Evolutionary conservation across 92 coral and sea anemone genomes (phyloP), one percentile per base, ranked within the genome.

Genomic region (Epizoanthus illoricatus): DNA sequence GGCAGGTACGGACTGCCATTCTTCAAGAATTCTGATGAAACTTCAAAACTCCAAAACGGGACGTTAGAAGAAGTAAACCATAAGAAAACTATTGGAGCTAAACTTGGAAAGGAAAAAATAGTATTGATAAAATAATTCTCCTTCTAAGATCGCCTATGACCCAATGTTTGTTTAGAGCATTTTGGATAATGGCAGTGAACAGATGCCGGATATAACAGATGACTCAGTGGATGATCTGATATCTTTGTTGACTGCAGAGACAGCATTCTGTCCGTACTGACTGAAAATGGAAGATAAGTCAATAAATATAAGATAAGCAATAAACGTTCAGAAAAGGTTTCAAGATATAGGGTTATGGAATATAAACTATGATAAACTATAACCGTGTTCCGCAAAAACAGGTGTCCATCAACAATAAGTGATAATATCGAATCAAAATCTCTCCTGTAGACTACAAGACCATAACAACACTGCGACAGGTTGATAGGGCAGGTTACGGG

Each of bases 141-240:
- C 52, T 62, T 16, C 61, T 49, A 42, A 63, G 70, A 43, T 63
- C 54, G 82, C 41, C 62, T 43, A 78, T 78, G 82, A 78, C n/a
- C 82, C 70, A 78, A 78, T 78, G 71, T 63, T 78, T 78, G 82
- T 78, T 78, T 78, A 41, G 41, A 63, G 49, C 82, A 52, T 64
- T 78, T 62, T 23, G 5, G 56, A 69, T 63, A 19, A n/a, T 8
- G 59, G 28, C 24, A 62, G 82, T 78, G 71, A 64, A 63, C 82
- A 78, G 56, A 39, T 78, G 71, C 82, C 82, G 43, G 82, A 63
- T 78, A 41, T 78, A 63, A 43, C 56, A 19, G 66, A 36, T 78
- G 82, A 78, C 82, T 19, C 61, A 78, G 57, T 16, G 41, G 71
- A 78, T 78, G 82, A 78, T 78, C 71, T 78, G 82, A 78, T 63